These are phyloP conservation scores for Agrilus mali DNA, from an alignment of 2,888 invertebrate species.

Conservation along the genomic window DNA sequence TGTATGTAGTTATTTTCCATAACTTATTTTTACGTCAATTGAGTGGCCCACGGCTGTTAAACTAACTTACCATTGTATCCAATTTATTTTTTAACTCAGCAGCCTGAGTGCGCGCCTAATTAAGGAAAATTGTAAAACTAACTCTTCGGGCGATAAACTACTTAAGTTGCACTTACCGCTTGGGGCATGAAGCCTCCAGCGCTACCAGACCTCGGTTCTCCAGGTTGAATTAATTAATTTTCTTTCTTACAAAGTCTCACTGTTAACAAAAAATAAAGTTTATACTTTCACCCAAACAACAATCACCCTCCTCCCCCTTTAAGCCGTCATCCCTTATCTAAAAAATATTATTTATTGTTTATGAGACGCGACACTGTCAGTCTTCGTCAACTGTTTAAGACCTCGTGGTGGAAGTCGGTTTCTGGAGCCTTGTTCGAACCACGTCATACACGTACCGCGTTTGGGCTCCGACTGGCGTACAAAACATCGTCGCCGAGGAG, in stretches of 20 bases:
- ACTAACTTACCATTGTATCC: too few relatives aligned
- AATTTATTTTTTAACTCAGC: neutral
- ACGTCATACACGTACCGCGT: slow-evolving; percentile 12
- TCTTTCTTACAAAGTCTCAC: slow-evolving; percentile 19
- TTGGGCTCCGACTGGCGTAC: slow-evolving; percentile 18
- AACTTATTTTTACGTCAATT: too few relatives aligned
- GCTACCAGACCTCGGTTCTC: slow-evolving; percentile 27
- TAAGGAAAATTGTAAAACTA: too few relatives aligned
- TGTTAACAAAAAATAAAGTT: neutral
- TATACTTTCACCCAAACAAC: too few relatives aligned
- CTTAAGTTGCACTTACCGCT: slow-evolving; percentile 23
- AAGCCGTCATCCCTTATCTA: too few relatives aligned
- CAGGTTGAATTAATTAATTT: slow-evolving; percentile 20
- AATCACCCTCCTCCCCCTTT: too few relatives aligned
- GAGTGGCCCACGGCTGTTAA: too few relatives aligned
- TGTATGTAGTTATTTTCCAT: too few relatives aligned
- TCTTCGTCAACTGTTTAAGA: slow-evolving; percentile 8
- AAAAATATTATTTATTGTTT: neutral
- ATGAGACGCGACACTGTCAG: neutral
- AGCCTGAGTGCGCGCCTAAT: neutral
- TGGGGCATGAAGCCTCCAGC: slow-evolving; percentile 33
- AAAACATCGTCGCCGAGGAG: slow-evolving; percentile 19
- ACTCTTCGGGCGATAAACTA: too few relatives aligned
- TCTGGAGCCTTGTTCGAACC: slow-evolving; percentile 2
- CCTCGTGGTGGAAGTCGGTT: slow-evolving; percentile 12